Conservation (phyloP, 2,888 invertebrate genomes). For the Pterostichus niger region DNA sequence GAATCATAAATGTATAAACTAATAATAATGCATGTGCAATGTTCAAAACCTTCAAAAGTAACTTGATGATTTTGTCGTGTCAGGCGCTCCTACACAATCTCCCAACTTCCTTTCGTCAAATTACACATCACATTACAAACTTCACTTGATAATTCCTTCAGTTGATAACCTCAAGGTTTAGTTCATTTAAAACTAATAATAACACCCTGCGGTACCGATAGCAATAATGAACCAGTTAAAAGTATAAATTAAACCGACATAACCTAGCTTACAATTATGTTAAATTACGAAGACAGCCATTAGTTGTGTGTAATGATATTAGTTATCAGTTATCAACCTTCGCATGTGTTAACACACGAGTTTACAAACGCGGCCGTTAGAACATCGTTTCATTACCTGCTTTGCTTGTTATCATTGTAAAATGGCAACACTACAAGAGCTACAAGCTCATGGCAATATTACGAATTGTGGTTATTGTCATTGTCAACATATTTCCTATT, state of each 20-base stretch:
- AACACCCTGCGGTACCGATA: conserved; percentile 14
- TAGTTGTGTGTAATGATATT: conserved; percentile 60
- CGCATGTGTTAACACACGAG: conserved; percentile 62
- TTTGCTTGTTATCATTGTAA: conserved; percentile 36
- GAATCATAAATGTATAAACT: too few relatives aligned
- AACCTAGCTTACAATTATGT: conserved; percentile 56
- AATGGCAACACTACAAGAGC: conserved; percentile 19
- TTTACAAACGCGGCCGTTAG: conserved; percentile 48
- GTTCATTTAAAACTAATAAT: not conserved
- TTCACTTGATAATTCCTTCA: conserved; percentile 1
- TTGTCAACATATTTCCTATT: conserved; percentile 40
- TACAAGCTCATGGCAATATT: not conserved
- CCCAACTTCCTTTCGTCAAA: not conserved
- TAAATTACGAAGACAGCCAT: conserved; percentile 58
- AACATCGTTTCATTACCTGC: conserved; percentile 32
- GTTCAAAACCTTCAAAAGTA: not conserved
- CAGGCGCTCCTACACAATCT: not conserved
- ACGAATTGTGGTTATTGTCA: conserved; percentile 22
- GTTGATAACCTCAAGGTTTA: conserved; percentile 30
- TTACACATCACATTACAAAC: not conserved
- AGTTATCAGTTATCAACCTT: conserved; percentile 53
- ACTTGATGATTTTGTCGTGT: not conserved
- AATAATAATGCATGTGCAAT: too few relatives aligned
- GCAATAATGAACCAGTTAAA: conserved; percentile 22
- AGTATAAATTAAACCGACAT: conserved; percentile 4